phyloP scores from a whole-genome alignment of 2,113 vertebrate species.

The Orthonyx spaldingii region DNA sequence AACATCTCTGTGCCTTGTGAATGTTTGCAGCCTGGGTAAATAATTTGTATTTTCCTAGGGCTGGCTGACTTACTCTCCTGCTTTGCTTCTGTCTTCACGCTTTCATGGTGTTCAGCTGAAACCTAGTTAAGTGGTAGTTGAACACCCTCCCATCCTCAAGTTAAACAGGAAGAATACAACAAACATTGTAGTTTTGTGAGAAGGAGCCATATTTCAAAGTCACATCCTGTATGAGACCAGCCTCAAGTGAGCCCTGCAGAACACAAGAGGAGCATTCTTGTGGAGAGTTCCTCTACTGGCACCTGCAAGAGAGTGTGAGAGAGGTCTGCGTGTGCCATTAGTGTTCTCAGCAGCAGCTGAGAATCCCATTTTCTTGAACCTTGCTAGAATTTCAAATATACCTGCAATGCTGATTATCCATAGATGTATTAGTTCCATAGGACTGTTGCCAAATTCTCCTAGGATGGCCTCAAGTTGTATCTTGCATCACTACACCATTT shows the following conservation, averaged over 20 bases:
- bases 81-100: background rate
- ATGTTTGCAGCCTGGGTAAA: background rate
- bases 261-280: background rate
- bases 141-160: background rate
- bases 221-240: background rate
- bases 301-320: background rate
- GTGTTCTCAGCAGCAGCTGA: background rate
- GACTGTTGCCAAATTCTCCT: background rate
- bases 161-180: background rate
- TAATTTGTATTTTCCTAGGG: background rate
- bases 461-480: background rate
- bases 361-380: background rate
- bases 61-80: background rate
- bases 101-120: background rate
- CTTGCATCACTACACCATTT: background rate
- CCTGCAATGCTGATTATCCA: background rate
- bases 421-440: background rate
- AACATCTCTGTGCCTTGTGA: background rate
- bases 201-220: background rate
- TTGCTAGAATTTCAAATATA: background rate
- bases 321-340: background rate
- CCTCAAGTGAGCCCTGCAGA: background rate
- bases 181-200: background rate
- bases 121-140: background rate
- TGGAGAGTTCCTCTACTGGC: background rate